Conservation (phyloP, 2,113 vertebrate genomes). For the Beaufortia kweichowensis region DNA sequence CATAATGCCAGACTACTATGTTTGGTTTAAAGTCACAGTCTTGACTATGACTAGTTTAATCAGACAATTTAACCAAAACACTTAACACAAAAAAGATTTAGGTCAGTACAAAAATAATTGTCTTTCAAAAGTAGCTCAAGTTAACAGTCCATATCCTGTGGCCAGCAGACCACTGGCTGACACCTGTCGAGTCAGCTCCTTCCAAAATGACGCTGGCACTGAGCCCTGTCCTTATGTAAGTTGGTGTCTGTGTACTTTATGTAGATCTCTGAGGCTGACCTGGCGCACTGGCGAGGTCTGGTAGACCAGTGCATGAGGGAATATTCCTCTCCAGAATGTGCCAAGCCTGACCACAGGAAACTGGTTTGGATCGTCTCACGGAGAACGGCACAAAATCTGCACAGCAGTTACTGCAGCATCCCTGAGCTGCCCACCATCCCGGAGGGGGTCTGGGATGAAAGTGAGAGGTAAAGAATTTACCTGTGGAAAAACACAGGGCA, state of each 20-base stretch:
- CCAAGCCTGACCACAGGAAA: conserved; percentile 91
- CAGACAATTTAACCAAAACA: not conserved
- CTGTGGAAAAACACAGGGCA: not conserved
- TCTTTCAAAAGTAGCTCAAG: not conserved
- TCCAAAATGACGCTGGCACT: not conserved
- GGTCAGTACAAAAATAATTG: not conserved
- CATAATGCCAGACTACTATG: not conserved
- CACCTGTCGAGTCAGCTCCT: not conserved
- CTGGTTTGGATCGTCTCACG: conserved; percentile 95
- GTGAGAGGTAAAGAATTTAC: conserved; percentile 78
- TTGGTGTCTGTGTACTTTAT: conserved; percentile 50
- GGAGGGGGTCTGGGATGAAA: conserved; percentile 83
- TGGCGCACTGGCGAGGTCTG: conserved; percentile 85
- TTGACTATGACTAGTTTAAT: conserved; percentile 5
- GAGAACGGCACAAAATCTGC: conserved; percentile 91
- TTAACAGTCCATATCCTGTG: not conserved
- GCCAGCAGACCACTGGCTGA: conserved; percentile 26
- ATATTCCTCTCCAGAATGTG: conserved; percentile 93
- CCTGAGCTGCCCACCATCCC: conserved; percentile 94
- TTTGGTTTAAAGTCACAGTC: not conserved
- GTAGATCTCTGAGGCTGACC: conserved; percentile 85
- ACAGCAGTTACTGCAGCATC: conserved; percentile 86
- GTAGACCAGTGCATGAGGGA: conserved; percentile 90
- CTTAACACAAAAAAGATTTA: too few relatives aligned
- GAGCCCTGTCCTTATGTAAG: conserved; percentile 51